Conservation (phyloP, 2,113 vertebrate genomes). For the Mesoclemmys tuberculata region DNA sequence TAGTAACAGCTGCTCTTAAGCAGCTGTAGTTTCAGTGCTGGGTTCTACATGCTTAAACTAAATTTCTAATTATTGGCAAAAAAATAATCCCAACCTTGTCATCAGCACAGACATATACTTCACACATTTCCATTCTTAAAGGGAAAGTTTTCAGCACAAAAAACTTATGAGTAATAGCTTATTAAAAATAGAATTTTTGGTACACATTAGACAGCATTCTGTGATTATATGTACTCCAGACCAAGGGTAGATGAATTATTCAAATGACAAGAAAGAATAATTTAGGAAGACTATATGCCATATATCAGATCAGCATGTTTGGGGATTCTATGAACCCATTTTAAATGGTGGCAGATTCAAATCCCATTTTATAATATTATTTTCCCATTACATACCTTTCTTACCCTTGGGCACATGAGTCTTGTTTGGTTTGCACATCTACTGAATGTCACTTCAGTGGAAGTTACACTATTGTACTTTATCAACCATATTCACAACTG, state of each 20-base stretch:
- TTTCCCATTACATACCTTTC: not conserved
- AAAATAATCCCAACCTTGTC: slow-evolving; percentile 46
- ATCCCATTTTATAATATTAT: not conserved
- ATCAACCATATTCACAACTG: slow-evolving; percentile 11
- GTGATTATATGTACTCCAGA: not conserved
- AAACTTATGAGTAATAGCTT: slow-evolving; percentile 2
- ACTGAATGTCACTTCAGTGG: not conserved
- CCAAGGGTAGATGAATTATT: slow-evolving; percentile 2
- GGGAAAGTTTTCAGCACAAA: slow-evolving; percentile 23
- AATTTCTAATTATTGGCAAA: slow-evolving; percentile 42
- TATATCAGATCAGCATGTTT: not conserved
- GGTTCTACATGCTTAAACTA: slow-evolving; percentile 34
- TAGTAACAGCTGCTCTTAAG: slow-evolving; percentile 43
- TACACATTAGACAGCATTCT: not conserved
- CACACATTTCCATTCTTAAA: slow-evolving; percentile 44
- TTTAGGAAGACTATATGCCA: slow-evolving; percentile 11
- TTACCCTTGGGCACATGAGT: not conserved
- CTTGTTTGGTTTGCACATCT: not conserved
- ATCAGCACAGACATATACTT: slow-evolving; percentile 19
- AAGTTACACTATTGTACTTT: slow-evolving; percentile 24
- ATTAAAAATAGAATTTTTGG: slow-evolving; percentile 26
- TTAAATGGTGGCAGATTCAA: not conserved
- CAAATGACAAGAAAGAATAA: not conserved
- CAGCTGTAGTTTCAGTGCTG: slow-evolving; percentile 50
- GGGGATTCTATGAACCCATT: not conserved